Conservation (phyloP, 2,888 invertebrate genomes). For the Epirrita christyi region DNA sequence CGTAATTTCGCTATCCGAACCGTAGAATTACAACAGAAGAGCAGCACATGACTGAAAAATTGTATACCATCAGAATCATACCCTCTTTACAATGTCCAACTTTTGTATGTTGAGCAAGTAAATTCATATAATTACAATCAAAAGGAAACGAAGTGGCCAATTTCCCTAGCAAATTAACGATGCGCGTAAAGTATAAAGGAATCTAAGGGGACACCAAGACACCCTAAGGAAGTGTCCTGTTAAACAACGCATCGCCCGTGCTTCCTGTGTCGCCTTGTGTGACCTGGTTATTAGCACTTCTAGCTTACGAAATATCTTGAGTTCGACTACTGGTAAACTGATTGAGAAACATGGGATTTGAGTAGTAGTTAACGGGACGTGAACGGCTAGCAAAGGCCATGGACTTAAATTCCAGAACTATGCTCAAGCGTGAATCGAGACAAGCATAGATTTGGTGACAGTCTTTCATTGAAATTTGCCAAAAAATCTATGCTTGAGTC, state of each 20-base stretch:
- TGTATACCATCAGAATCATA: conserved; percentile 9
- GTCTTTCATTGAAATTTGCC: too few species aligned
- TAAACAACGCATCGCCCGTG: conserved; percentile 75
- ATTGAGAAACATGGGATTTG: conserved; percentile 8
- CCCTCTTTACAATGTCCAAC: conserved; percentile 1
- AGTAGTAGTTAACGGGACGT: neutral
- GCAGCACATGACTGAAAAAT: conserved; percentile 1
- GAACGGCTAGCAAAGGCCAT: too few species aligned
- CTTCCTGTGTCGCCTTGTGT: conserved; percentile 72
- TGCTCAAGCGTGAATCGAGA: too few species aligned
- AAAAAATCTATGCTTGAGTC: too few species aligned
- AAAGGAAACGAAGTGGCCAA: conserved; percentile 45
- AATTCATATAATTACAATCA: conserved; percentile 22
- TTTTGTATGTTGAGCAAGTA: conserved; percentile 11
- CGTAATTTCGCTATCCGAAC: neutral
- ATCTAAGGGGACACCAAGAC: conserved; percentile 49
- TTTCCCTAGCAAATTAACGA: conserved; percentile 47
- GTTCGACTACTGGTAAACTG: conserved; percentile 32
- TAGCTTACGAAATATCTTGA: conserved; percentile 50
- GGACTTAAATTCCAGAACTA: too few species aligned
- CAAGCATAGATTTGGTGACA: too few species aligned
- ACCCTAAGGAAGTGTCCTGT: conserved; percentile 76
- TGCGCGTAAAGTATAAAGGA: conserved; percentile 50
- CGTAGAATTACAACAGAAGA: neutral
- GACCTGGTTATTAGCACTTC: conserved; percentile 62